Evolutionary conservation across 23 tunicate genomes (phyloP).

Genomic region (Diplosoma virens): DNA sequence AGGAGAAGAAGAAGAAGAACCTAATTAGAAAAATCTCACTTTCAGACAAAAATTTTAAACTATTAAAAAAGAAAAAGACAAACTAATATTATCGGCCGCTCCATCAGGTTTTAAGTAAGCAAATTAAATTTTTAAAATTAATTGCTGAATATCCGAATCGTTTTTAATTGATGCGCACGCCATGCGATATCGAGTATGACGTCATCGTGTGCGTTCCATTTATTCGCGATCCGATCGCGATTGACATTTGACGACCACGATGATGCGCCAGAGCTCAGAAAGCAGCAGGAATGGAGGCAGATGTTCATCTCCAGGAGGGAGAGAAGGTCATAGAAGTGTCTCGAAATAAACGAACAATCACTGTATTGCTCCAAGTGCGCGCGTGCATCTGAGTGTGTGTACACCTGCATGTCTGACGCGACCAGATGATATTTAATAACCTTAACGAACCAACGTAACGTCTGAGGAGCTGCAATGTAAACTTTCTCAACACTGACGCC

Average conservation of each 20-base stretch:
- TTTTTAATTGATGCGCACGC: slow-evolving; percentile 16
- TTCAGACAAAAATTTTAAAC: too few relatives aligned
- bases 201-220: slow-evolving; percentile 12
- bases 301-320: slow-evolving; percentile 66
- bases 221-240: slow-evolving; percentile 21
- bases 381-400: slow-evolving; percentile 2
- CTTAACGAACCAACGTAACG: slow-evolving; percentile 8
- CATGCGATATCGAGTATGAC: slow-evolving; percentile 17
- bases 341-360: slow-evolving; percentile 10
- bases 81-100: too few relatives aligned
- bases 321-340: slow-evolving; percentile 38
- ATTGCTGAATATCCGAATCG: too few relatives aligned
- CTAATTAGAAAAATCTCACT: too few relatives aligned
- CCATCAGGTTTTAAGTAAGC: too few relatives aligned
- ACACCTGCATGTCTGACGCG: not conserved
- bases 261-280: slow-evolving; percentile 47
- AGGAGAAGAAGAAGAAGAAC: too few relatives aligned
- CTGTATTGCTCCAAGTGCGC: slow-evolving; percentile 4
- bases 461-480: slow-evolving; percentile 59
- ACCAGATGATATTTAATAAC: not conserved
- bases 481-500: not conserved
- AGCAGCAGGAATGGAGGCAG: slow-evolving; percentile 32
- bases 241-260: slow-evolving; percentile 60
- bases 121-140: too few relatives aligned
- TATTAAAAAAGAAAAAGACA: too few relatives aligned